Base-by-base conservation (phyloP, 2,888 invertebrate species). In the Meiosimyza decipiens region DNA sequence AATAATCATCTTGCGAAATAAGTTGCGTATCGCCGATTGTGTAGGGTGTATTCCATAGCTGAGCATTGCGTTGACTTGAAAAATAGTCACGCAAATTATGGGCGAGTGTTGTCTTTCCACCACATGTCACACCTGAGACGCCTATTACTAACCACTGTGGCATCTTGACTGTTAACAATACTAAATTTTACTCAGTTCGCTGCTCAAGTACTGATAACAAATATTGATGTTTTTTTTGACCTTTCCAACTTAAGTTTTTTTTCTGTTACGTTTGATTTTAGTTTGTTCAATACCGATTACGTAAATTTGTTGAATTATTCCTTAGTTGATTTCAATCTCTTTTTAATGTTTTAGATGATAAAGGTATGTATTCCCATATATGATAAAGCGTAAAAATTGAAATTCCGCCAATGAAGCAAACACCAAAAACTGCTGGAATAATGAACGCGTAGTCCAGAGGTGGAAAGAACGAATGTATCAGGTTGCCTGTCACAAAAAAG, bases 41-140 rank as follows among this genome's bases (percentile, higher is more conserved):
- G 59, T 85, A 83, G 3, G 84, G 82, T 9, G 85, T 83, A 50
- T 84, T 84, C 80, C 86, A 83, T 0, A 86, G 77, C 12, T 80
- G 81, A 0, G 80, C 77, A 62, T 84, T 82, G 6, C 82, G 78
- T 47, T 83, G 77, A 33, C 79, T 82, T 51, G 80, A 78, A 71
- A 87, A 87, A 71, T 85, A 86, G 16, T 85, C 83, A 6, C 84
- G 86, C 18, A 95, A 82, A 72, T 88, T 87, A 69, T 88, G 89
- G 0, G 94, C 90, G 52, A 95, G 82, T 0, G 93, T 92, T 0
- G 94, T 93, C 87, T 96, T 96, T 0, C 96, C 96, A 22, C 94
- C 93, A 81, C 94, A 94, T 0, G 95, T 95, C 2, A 93, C 93
- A 1, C 96, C 94, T 54, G 93, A 91, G 76, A 95, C 90, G 9